Conservation (phyloP, 2,888 invertebrate genomes). For the Eupithecia inturbata region DNA sequence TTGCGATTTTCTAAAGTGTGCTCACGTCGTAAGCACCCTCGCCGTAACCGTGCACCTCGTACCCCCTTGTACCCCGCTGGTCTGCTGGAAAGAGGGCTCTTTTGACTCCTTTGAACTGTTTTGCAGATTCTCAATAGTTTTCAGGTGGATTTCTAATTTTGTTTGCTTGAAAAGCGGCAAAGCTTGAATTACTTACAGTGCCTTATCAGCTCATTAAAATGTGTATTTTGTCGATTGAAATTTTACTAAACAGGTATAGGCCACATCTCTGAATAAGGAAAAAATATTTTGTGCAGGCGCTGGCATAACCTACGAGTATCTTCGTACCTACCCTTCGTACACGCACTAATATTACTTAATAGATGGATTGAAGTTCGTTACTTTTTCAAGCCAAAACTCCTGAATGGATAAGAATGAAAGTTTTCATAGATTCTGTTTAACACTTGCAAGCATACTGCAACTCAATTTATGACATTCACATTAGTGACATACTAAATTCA, state of each 20-base stretch:
- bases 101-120: conserved; percentile 40
- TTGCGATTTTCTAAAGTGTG: conserved; percentile 70
- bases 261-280: not conserved
- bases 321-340: not conserved
- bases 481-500: too few relatives aligned
- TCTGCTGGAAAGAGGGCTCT: conserved; percentile 33
- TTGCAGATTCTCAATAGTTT: conserved; percentile 31
- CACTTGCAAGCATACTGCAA: not conserved
- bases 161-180: conserved; percentile 13
- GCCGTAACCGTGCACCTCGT: conserved; percentile 61
- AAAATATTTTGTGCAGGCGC: not conserved
- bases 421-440: not conserved
- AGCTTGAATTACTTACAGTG: not conserved
- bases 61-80: conserved; percentile 17
- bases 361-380: not conserved
- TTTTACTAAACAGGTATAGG: not conserved
- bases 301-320: not conserved
- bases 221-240: not conserved
- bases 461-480: not conserved
- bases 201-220: not conserved
- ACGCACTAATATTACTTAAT: not conserved
- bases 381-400: not conserved
- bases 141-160: conserved; percentile 28
- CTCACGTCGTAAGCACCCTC: conserved; percentile 65
- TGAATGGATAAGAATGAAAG: not conserved